Evolutionary conservation across 2,113 vertebrate species (phyloP).

Genomic region (Myrmophylax atrothorax): DNA sequence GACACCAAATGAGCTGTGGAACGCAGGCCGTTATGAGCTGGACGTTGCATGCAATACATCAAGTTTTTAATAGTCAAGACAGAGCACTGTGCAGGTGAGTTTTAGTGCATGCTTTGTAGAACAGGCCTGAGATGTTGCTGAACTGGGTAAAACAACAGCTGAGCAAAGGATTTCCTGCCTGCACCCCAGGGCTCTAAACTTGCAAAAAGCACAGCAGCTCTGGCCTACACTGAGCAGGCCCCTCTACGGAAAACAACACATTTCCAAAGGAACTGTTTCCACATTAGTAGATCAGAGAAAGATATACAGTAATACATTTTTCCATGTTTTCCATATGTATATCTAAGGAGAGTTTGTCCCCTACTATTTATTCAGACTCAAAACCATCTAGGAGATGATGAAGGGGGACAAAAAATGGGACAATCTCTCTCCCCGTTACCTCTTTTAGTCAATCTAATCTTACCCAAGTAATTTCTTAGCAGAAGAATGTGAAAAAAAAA

Average conservation of each 20-base stretch:
- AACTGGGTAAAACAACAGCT: not conserved
- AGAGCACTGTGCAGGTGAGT: not conserved
- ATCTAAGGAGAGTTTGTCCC: not conserved
- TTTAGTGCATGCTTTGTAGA: not conserved
- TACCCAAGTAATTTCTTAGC: not conserved
- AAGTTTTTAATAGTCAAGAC: not conserved
- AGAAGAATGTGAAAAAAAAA: not conserved
- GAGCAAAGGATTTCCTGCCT: not conserved
- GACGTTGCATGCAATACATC: constrained; percentile 16
- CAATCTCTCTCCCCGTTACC: not conserved
- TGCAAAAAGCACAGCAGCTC: not conserved
- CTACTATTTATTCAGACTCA: not conserved
- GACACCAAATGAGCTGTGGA: constrained; percentile 50
- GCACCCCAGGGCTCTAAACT: not conserved
- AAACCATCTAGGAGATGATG: not conserved
- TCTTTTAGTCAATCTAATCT: not conserved
- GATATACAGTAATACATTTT: not conserved
- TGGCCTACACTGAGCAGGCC: not conserved
- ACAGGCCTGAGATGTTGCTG: not conserved
- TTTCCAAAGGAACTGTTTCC: not conserved
- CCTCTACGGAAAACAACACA: not conserved
- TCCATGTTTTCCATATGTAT: not conserved
- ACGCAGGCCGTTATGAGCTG: not conserved
- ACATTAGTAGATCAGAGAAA: not conserved
- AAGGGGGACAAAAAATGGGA: not conserved